Conservation (phyloP, 2,797 vertebrate species). For the Bufotes viridis region DNA sequence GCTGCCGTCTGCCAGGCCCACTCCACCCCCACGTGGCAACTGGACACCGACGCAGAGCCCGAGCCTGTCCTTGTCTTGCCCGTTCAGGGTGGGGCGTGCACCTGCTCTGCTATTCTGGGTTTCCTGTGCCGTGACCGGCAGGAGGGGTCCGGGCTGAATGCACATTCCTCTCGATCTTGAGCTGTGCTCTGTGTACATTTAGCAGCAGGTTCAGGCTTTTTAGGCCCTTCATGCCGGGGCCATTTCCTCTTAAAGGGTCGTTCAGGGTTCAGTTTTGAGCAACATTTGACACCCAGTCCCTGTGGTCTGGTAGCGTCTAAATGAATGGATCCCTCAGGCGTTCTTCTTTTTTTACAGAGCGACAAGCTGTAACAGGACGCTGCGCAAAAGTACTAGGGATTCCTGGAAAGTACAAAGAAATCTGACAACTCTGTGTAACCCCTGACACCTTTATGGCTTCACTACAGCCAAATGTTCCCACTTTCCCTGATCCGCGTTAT, state of each 20-base stretch:
- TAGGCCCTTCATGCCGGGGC: background rate
- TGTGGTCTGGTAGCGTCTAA: background rate
- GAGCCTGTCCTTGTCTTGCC: slow-evolving; percentile 3
- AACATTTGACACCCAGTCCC: background rate
- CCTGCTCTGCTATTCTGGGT: slow-evolving; percentile 38
- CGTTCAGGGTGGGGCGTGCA: slow-evolving; percentile 22
- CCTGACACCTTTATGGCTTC: background rate
- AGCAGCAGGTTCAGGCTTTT: background rate
- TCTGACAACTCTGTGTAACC: background rate
- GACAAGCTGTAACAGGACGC: background rate
- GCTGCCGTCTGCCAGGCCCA: slow-evolving; percentile 16
- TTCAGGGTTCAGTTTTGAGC: background rate
- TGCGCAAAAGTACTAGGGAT: background rate
- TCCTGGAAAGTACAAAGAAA: background rate
- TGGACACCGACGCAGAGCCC: background rate
- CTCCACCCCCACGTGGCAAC: slow-evolving; percentile 47
- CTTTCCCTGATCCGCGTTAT: background rate
- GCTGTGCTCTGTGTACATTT: background rate
- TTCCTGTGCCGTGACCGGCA: slow-evolving; percentile 29
- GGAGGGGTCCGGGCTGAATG: background rate
- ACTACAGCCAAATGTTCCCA: background rate
- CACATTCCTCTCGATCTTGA: slow-evolving; percentile 16
- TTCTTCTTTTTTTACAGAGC: background rate
- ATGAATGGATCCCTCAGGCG: background rate
- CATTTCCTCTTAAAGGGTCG: background rate